These are phyloP conservation scores for Cardiocondyla obscurior DNA, from an alignment of 1,140 invertebrate species.

Conservation along the genomic window DNA sequence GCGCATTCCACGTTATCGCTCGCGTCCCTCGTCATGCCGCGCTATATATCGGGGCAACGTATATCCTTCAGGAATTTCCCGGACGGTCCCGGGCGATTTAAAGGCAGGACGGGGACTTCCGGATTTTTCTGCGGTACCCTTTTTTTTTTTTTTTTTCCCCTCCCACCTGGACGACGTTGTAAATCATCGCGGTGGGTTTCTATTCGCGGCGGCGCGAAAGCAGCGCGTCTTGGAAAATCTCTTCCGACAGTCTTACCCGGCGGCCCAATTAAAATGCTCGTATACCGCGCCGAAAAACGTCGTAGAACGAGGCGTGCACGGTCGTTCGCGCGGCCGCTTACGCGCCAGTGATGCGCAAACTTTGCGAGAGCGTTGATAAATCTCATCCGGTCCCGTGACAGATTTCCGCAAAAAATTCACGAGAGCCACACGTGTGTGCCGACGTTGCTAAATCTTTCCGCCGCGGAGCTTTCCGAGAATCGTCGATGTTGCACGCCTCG, in stretches of 20 bases:
- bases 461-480: conserved; percentile 58
- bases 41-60: conserved; percentile 53
- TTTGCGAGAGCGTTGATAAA: conserved; percentile 72
- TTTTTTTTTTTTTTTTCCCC: too few relatives aligned
- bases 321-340: conserved; percentile 3
- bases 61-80: conserved; percentile 65
- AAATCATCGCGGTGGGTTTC: conserved; percentile 31
- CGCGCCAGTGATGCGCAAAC: conserved; percentile 59
- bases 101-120: conserved; percentile 59
- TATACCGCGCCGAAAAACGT: conserved; percentile 48
- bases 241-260: conserved; percentile 52
- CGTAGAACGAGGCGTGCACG: conserved; percentile 9
- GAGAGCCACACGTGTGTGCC: conserved; percentile 64
- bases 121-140: conserved; percentile 51
- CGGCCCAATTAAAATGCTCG: conserved; percentile 65
- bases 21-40: conserved; percentile 51
- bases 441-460: conserved; percentile 42
- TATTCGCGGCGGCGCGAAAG: not conserved
- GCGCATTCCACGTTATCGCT: conserved; percentile 62
- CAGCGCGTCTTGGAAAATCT: conserved; percentile 60
- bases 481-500: conserved; percentile 41
- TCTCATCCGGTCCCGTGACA: conserved; percentile 71
- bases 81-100: conserved; percentile 60
- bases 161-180: not conserved
- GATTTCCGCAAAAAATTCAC: conserved; percentile 68